Evolutionary conservation across 2,888 invertebrate genomes (phyloP), one percentile per base, ranked within the genome.

Genomic region (Agrochola lychnidis): DNA sequence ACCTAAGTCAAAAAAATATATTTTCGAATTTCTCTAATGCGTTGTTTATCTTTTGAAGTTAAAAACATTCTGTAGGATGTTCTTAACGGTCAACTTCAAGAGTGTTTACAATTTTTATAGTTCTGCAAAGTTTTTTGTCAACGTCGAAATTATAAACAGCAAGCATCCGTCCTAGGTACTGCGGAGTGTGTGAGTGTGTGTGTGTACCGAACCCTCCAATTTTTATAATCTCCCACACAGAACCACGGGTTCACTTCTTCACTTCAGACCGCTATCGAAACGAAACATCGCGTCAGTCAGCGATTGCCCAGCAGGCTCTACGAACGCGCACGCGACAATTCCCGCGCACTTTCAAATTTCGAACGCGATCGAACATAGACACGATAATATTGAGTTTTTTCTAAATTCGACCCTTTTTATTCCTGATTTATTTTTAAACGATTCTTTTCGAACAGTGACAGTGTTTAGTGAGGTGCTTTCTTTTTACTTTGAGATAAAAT

Each of bases 281-380:
- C 70, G 79, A 73, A 69, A 73, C 72, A 73, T 68, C 70, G 86
- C 72, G 87, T 89, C 92, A 94, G 94, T 94, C 89, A 84, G 81
- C 89, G 86, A 89, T 87, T 91, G 92, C 89, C 92, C 88, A 78
- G 89, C 92, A 91, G 87, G 91, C 87, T 81, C 73, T 62, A 70
- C 84, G 90, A 89, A 93, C 94, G 94, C 88, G 94, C 88, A 81
- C 88, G 82, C 79, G 84, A 84, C 40, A 74, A 48, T 88, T 87
- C 88, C 90, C 91, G 91, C 92, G 89, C 78, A 81, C 85, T 89
- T 89, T 87, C 81, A 88, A 90, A 86, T 82, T 85, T 76, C 92
- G 89, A 90, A 87, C 88, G 89, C 93, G 91, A 91, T 91, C 93
- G 92, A 90, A 88, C 88, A 87, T 89, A 88, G 78, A 86, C 83